Evolutionary conservation across 2,113 vertebrate species (phyloP).

Genomic region (Proteles cristata): DNA sequence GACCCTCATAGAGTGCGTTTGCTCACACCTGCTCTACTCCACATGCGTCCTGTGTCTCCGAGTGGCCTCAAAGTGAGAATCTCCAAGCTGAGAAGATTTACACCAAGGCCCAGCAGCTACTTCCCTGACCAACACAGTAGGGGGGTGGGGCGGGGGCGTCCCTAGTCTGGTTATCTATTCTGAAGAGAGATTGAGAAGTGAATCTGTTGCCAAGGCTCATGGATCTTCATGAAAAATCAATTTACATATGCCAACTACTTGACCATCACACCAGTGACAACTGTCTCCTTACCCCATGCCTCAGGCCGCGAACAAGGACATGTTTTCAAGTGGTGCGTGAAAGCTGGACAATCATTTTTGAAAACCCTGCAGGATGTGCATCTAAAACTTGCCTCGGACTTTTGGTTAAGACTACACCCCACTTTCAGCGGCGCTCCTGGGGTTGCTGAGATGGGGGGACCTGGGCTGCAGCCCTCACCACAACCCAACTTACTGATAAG

Average conservation of each 20-base stretch:
- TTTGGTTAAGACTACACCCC: neutral
- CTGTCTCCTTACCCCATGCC: no score
- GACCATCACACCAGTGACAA: neutral
- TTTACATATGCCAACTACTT: neutral
- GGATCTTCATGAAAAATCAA: neutral
- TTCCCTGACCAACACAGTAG: neutral
- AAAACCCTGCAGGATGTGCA: fast-evolving
- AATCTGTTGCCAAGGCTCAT: neutral
- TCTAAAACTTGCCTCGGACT: neutral
- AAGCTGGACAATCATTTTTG: neutral
- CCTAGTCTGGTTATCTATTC: neutral
- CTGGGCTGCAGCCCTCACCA: neutral
- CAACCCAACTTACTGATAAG: slow-evolving; percentile 69
- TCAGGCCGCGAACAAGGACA: neutral
- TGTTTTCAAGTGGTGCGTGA: neutral
- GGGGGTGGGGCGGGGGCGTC: neutral
- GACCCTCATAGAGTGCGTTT: fast-evolving
- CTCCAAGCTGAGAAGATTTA: neutral
- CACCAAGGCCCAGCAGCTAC: neutral
- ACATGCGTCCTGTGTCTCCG: fast-evolving
- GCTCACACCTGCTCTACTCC: neutral
- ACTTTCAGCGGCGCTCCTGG: neutral
- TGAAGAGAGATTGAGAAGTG: neutral
- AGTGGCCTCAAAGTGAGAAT: neutral
- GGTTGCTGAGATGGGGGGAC: no score